phyloP scores from a whole-genome alignment of 2,888 invertebrate species.

The Byasa hedistus region DNA sequence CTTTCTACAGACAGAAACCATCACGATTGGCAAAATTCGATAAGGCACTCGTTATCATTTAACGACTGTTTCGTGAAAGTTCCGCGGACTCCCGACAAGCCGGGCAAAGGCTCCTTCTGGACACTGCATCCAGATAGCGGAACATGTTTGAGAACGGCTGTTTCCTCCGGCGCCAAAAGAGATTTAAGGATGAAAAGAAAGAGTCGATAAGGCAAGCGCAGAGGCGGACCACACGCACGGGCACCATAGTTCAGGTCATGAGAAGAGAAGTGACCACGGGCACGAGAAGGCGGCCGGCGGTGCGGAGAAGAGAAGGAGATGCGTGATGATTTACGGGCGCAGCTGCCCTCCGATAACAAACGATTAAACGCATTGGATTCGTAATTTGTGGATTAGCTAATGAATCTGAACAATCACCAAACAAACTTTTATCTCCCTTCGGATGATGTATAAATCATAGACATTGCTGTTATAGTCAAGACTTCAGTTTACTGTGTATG shows the following conservation, averaged over 20 bases:
- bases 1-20: conserved; percentile 99
- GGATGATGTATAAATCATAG: conserved; percentile 3
- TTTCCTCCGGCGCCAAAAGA: conserved; percentile 96
- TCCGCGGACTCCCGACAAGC: conserved; percentile 97
- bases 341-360: conserved; percentile 79
- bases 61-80: conserved; percentile 99
- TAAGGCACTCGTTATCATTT: conserved; percentile 97
- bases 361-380: neutral
- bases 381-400: neutral
- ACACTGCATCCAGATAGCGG: conserved; percentile 97
- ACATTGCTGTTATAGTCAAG: neutral
- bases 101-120: conserved; percentile 99
- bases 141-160: conserved; percentile 99
- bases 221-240: conserved; percentile 70
- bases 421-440: conserved; percentile 3
- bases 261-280: conserved; percentile 81
- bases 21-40: conserved; percentile 99
- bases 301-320: conserved; percentile 72
- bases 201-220: conserved; percentile 87
- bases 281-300: conserved; percentile 71
- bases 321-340: conserved; percentile 84
- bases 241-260: conserved; percentile 62
- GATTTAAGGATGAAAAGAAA: conserved; percentile 98
- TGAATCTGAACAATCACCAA: neutral
- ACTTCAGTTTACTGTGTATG: neutral